Conservation (phyloP, 2,113 vertebrate species). For the Scortum barcoo region DNA sequence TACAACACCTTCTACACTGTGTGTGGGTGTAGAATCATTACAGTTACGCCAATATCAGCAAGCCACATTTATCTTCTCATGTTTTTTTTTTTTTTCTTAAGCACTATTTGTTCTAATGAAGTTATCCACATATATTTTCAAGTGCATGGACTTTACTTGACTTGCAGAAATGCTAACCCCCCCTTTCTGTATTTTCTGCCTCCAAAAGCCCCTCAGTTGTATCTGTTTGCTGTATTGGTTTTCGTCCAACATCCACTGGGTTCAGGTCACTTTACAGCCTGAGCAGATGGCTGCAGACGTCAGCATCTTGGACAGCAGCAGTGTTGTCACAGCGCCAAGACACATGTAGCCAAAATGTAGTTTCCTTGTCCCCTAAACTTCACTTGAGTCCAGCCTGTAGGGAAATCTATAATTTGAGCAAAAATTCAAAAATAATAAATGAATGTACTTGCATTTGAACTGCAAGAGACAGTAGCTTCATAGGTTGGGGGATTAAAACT, state of each 20-base stretch:
- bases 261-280: conserved; percentile 20
- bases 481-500: too few relatives aligned
- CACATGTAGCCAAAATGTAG: background rate
- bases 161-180: background rate
- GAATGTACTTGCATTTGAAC: background rate
- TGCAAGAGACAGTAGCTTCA: background rate
- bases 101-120: background rate
- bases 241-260: background rate
- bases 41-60: background rate
- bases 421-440: too few relatives aligned
- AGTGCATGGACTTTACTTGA: background rate
- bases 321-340: conserved; percentile 6
- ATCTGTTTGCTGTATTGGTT: background rate
- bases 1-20: background rate
- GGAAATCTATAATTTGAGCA: background rate
- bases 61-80: background rate
- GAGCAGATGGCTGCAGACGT: conserved; percentile 21
- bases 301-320: conserved; percentile 9
- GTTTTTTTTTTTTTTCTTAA: background rate
- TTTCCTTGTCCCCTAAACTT: background rate
- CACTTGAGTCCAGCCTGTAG: background rate
- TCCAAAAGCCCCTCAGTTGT: background rate
- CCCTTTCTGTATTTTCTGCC: background rate
- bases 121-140: too few relatives aligned
- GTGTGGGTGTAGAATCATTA: background rate